Conservation (phyloP, 2,797 vertebrate genomes). For the Caiman crocodilus region DNA sequence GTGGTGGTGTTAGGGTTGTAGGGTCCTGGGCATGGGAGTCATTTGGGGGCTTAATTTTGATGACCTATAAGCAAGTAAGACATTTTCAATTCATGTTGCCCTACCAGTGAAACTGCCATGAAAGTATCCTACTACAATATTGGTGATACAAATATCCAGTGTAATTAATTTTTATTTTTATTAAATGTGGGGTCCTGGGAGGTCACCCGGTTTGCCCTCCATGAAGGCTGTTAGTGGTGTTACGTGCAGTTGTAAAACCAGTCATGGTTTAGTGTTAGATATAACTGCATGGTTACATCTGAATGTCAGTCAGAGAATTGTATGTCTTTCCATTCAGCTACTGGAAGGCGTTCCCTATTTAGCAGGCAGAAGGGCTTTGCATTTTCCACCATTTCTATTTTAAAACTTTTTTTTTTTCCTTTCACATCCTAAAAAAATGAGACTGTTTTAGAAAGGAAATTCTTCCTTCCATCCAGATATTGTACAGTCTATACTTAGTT, state of each 20-base stretch:
- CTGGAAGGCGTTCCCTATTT: not conserved
- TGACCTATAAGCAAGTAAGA: too few species aligned
- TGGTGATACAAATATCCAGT: too few species aligned
- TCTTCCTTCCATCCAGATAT: not conserved
- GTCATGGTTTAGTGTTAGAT: not conserved
- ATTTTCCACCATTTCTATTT: not conserved
- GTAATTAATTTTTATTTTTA: too few species aligned
- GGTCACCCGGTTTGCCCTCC: too few species aligned
- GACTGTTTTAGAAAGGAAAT: not conserved
- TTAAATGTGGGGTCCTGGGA: too few species aligned
- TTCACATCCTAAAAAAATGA: not conserved
- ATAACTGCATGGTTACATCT: not conserved
- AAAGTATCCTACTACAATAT: too few species aligned
- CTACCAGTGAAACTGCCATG: too few species aligned
- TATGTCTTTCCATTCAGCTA: not conserved
- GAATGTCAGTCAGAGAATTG: not conserved
- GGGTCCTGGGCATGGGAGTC: too few species aligned
- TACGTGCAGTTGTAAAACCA: not conserved
- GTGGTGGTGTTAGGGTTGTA: too few species aligned
- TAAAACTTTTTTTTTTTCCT: not conserved
- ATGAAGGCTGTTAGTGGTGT: too few species aligned
- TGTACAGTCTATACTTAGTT: conserved; percentile 32
- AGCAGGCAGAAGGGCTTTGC: not conserved
- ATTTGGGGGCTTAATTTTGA: too few species aligned
- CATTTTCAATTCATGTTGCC: too few species aligned